Base-by-base conservation (phyloP, 2,888 invertebrate genomes). In the Ferrisia virgata region DNA sequence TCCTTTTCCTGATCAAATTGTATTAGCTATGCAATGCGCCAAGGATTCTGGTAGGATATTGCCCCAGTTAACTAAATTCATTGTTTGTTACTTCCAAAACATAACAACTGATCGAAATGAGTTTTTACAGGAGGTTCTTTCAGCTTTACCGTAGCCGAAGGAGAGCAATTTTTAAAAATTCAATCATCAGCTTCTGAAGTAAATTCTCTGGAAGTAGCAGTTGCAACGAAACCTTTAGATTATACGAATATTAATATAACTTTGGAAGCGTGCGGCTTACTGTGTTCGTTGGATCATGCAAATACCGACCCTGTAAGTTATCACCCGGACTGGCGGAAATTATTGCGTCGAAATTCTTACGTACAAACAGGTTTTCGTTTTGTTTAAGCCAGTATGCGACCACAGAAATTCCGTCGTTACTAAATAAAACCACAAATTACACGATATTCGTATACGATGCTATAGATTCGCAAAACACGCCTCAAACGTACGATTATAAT, bases 1-100 rank as follows among this genome's bases (percentile, higher is more conserved):
- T 72, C 91, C 91, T 13, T 93, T 92, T 87, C 93, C 94, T 6
- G 89, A 91, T 3, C 89, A 90, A 76, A 90, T 92, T 18, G 91
- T 93, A 86, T 89, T 94, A 86, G 90, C 92, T 47, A 87, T 92
- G 39, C 89, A 90, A 4, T 93, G 93, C 76, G 72, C 85, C 9
- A 84, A 85, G 25, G 83, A 86, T 58, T 83, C 85, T 40, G 85
- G 85, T 85, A 82, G 15, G 36, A n/a, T 72, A 15, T 8, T 4
- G 11, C 11, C 11, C 39, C 39, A 39, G 5, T 39, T 39, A 39
- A 39, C 39, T 76, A 28, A 76, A 3, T 31, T 22, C 76, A n/a
- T n/a, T n/a, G n/a, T n/a, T n/a, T n/a, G n/a, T n/a, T n/a, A n/a
- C n/a, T n/a, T n/a, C n/a, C n/a, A n/a, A n/a, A n/a, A n/a, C n/a